Percentiles rank a stretch among this genome's conserved stretches.
These are phyloP conservation scores for Thamnophis elegans DNA, from an alignment of 2,797 vertebrate species.

Conservation along the genomic window DNA sequence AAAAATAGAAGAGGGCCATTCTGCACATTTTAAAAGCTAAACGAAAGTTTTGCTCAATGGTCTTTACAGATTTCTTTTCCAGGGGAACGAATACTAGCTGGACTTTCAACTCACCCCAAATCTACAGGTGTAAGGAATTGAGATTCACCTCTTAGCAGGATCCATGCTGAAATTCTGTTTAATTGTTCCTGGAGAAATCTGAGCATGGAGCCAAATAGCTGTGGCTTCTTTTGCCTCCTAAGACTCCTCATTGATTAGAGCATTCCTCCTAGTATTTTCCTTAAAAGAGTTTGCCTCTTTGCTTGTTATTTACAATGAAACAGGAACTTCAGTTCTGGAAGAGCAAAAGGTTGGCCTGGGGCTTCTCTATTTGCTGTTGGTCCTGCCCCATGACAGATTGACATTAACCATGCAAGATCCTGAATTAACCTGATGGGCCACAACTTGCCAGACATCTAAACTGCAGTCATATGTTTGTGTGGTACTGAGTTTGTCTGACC, in stretches of 20 bases:
- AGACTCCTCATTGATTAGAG: background rate
- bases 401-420: background rate
- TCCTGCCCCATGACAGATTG: background rate
- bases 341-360: background rate
- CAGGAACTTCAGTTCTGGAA: background rate
- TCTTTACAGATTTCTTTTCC: background rate
- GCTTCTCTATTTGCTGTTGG: background rate
- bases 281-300: background rate
- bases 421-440: background rate
- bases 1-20: background rate
- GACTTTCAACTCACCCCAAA: background rate
- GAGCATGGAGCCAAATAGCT: background rate
- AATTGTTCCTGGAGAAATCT: background rate
- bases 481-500: background rate
- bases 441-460: background rate
- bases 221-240: background rate
- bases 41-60: background rate
- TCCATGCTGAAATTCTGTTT: background rate
- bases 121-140: background rate
- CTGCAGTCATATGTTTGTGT: background rate
- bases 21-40: background rate
- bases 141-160: background rate
- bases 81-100: background rate
- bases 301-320: background rate
- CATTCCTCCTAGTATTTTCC: background rate